Evolutionary conservation across 2,113 vertebrate genomes (phyloP).

Genomic region (Mugil cephalus): DNA sequence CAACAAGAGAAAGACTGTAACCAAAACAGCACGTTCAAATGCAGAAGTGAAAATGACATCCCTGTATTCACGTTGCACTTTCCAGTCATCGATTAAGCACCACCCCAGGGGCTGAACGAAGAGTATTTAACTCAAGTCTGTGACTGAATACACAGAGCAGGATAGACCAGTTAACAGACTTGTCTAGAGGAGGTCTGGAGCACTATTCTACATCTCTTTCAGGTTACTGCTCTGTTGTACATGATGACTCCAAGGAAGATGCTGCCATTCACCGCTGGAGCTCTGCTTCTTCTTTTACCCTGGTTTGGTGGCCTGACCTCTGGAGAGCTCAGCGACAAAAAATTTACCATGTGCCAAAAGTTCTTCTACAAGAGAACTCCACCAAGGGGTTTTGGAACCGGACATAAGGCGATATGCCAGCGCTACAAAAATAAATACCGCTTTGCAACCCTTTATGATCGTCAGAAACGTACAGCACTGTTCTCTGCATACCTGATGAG

Average conservation of each 20-base stretch:
- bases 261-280: neutral
- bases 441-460: slow-evolving; percentile 55
- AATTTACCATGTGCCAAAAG: slow-evolving; percentile 33
- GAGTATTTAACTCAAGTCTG: too few relatives aligned
- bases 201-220: too few relatives aligned
- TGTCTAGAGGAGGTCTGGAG: too few relatives aligned
- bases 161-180: too few relatives aligned
- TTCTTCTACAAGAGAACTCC: slow-evolving; percentile 43
- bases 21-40: too few relatives aligned
- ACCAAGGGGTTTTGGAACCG: neutral
- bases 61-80: too few relatives aligned
- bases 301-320: neutral
- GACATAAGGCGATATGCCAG: slow-evolving; percentile 61
- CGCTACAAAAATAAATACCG: slow-evolving; percentile 41
- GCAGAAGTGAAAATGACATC: too few relatives aligned
- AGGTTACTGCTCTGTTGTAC: neutral
- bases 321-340: slow-evolving; percentile 29
- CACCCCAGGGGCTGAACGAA: too few relatives aligned
- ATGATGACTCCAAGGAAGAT: neutral
- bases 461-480: neutral
- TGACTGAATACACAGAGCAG: too few relatives aligned
- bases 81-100: too few relatives aligned
- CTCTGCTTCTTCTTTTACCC: slow-evolving; percentile 21
- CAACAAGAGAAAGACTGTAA: too few relatives aligned
- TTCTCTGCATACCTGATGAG: slow-evolving; percentile 22